Base-by-base conservation (phyloP, 2,797 vertebrate species). In the Oryzias sinensis region DNA sequence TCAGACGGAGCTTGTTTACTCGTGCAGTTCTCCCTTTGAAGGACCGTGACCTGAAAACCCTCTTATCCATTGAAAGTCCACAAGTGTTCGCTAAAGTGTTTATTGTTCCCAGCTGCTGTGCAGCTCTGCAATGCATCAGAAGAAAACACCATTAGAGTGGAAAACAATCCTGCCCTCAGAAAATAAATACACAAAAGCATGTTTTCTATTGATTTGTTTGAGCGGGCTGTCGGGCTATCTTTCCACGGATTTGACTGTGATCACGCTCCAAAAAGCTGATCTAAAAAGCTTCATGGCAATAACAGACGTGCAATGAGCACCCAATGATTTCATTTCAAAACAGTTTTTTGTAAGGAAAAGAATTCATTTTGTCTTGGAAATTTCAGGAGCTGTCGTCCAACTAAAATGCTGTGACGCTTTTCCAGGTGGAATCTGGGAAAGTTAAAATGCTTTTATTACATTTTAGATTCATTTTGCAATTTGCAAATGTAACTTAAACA, bases 41-140 rank as follows among this genome's bases (percentile, higher is more conserved):
- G 59, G 51, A 24, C 70, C 69, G 73, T 62, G 53, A 50, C 74
- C 62, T 69, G 43, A 52, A 59, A 74, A 56, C 15, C 7, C n/a
- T 37, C 77, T 77, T 79, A 73, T 82, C 70, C 62, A 79, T 76
- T 84, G 74, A 84, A 80, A 44, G 47, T 80, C 47, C 43, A 70
- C 25, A 44, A 37, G 47, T 27, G 55, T 43, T 65, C 6, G 0
- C 18, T 51, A 33, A 61, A 60, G 49, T 24, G 14, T 33, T 51
- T 58, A 78, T 85, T 82, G 81, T 85, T 69, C 57, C 17, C 40
- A 53, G 46, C 43, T 68, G 59, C 71, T 77, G 13, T 5, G 42
- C 42, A 42, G 27, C 27, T 62, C 16, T 50, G 4, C 2, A 25
- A 62, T 43, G 58, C 2, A 14, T 20, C 53, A 49, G 8, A 25